Base-by-base conservation (phyloP, 2,888 invertebrate genomes). In the Morpho deidamia region DNA sequence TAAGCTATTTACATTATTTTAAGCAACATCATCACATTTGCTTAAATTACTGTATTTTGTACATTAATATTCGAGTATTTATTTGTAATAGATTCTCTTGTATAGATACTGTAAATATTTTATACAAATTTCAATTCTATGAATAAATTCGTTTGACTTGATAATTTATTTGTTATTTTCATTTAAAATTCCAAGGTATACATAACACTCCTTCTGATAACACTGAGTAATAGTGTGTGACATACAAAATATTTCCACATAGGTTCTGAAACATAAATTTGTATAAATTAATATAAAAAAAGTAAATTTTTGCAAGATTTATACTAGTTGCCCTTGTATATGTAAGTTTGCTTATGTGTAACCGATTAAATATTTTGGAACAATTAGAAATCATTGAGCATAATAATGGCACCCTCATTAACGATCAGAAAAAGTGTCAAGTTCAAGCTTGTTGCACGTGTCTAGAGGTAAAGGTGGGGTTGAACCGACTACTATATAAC, bases 171-270 rank as follows among this genome's bases (percentile, higher is more conserved):
- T 11, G 51, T 37, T 11, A 34, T 43, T 44, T 35, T 59, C 91
- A 85, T 75, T 93, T 92, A 91, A 95, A 98, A 81, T 98, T 95
- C 97, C 97, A 98, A 11, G 98, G 98, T 76, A 98, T 94, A 74
- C 97, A 97, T 51, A 97, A 91, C 53, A 95, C 94, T 1, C 98
- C 98, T 80, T 98, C 97, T 0, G 94, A 94, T 72, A 97, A 90
- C 45, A 98, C 95, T 0, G 97, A 96, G 76, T 97, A 98, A 81
- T 97, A 98, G 74, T 96, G 96, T 0, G 97, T 95, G 51, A 98
- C 93, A 75, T 94, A 94, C 3, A 98, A 81, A 67, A 94, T 92
- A 45, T 94, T 91, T 45, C 93, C 94, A 59, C 91, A 86, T n/a
- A 96, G 82, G 70, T 85, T 81, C 80, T 90, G 88, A 51, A 85